Percentiles rank a stretch among this genome's conserved stretches.
These are phyloP conservation scores for Meloidogyne floridensis DNA, from an alignment of 1,140 invertebrate genomes.

Conservation along the genomic window DNA sequence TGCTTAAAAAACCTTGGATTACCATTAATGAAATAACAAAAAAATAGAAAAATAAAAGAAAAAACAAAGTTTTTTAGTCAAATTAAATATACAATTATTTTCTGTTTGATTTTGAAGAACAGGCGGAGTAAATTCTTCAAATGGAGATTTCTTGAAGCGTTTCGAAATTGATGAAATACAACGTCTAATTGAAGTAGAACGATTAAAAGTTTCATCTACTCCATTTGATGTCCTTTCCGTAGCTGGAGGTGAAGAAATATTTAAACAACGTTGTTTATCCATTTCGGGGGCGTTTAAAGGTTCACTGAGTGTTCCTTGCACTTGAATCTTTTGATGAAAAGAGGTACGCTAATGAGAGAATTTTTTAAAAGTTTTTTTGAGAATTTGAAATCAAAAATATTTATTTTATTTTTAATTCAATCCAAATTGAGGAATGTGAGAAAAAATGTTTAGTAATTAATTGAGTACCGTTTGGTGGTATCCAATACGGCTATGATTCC, in stretches of 20 bases:
- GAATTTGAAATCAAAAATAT: too few species aligned
- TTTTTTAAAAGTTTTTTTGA: too few species aligned
- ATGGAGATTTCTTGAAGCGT: conserved; percentile 18
- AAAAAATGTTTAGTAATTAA: too few species aligned
- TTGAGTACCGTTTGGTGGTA: not conserved
- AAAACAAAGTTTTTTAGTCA: not conserved
- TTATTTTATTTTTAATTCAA: too few species aligned
- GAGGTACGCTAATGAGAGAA: not conserved
- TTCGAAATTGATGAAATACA: conserved; percentile 32
- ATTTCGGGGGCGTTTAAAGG: conserved; percentile 14
- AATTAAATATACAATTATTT: conserved; percentile 12
- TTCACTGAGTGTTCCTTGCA: conserved; percentile 27
- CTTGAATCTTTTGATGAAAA: conserved; percentile 5
- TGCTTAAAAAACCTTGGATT: too few species aligned
- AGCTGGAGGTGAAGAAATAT: not conserved
- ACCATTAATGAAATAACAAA: too few species aligned
- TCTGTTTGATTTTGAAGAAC: conserved; percentile 8
- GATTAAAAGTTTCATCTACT: conserved; percentile 14
- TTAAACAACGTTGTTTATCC: not conserved
- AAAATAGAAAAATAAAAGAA: not conserved
- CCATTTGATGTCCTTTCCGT: not conserved
- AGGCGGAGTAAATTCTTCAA: not conserved
- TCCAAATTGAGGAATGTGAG: too few species aligned
- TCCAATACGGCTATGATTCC: not conserved
- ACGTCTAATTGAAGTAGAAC: conserved; percentile 27